phyloP scores from a whole-genome alignment of 2,113 vertebrate genomes.

The Pandion haliaetus region DNA sequence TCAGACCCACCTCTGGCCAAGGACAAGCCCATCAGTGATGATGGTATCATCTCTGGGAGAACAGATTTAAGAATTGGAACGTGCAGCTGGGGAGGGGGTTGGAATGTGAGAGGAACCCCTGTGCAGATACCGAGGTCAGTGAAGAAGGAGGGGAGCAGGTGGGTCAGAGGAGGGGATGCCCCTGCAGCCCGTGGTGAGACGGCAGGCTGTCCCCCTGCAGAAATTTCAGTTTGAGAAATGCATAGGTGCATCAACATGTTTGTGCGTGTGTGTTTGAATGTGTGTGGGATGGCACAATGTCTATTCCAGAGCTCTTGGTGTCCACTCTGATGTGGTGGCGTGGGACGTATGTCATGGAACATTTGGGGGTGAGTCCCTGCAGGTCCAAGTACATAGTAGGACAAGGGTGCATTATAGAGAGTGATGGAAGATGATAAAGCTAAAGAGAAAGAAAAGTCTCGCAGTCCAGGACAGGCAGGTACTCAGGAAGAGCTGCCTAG shows the following conservation, averaged over 20 bases:
- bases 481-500: not conserved
- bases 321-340: not conserved
- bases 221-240: not conserved
- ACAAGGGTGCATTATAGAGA: not conserved
- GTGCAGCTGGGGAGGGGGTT: too few relatives aligned
- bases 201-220: too few relatives aligned
- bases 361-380: not conserved
- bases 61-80: too few relatives aligned
- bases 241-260: rapidly evolving
- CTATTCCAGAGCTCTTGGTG: not conserved
- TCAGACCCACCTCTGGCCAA: too few relatives aligned
- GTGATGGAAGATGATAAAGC: not conserved
- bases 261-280: not conserved
- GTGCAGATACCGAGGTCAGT: too few relatives aligned
- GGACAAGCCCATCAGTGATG: too few relatives aligned
- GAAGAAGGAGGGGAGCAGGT: too few relatives aligned
- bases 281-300: rapidly evolving
- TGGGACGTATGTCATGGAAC: rapidly evolving
- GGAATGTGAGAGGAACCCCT: too few relatives aligned
- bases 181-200: too few relatives aligned
- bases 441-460: not conserved
- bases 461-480: too few relatives aligned
- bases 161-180: too few relatives aligned
- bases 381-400: not conserved
- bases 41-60: too few relatives aligned